Base-by-base conservation (phyloP, 2,113 vertebrate genomes). In the Antechinus flavipes region DNA sequence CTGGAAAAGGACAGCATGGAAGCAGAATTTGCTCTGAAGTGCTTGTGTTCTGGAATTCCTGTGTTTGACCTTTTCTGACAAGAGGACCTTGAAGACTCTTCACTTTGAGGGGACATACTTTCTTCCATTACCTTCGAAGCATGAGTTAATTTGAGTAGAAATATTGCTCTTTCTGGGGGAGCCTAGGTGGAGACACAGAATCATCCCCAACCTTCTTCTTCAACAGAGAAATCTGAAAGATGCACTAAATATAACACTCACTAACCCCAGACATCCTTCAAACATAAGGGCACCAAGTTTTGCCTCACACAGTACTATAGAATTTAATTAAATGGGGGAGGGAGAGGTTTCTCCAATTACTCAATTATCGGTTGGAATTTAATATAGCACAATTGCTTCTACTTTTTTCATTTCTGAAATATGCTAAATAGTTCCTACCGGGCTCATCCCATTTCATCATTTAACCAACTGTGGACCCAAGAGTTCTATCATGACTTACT, bases 281-380 rank as follows among this genome's bases (percentile, higher is more conserved):
- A 89, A 94, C 55, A 9, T n/a, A 55, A 91, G 94, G 95, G 47
- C 96, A 96, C 90, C 94, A 68, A 91, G 27, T 91, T 93, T 76
- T 95, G 46, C 50, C 95, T 47, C 46, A 91, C 53, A 26, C 24
- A 91, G 47, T 91, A 90, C n/a, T 56, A 53, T 84, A 56, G 93
- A 91, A 95, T 94, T 94, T 90, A 94, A 93, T 95, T 96, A 95
- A 96, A 95, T 42, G 84, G 24, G 92, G 93, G 68, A 84, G 68
- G 68, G 68, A 16, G 68, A 42, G 90, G 61, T 89, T 97, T 95
- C 94, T 93, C 90, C 93, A 91, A 47, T 94, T 92, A 93, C 61
- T 89, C 92, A 96, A 90, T 95, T 95, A 89, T 10, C 54, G 93
- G 90, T 89, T 97, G 95, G 95, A 92, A 95, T 55, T 91, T 90